Base-by-base conservation (phyloP, 2,113 vertebrate species). In the Desmodus rotundus region DNA sequence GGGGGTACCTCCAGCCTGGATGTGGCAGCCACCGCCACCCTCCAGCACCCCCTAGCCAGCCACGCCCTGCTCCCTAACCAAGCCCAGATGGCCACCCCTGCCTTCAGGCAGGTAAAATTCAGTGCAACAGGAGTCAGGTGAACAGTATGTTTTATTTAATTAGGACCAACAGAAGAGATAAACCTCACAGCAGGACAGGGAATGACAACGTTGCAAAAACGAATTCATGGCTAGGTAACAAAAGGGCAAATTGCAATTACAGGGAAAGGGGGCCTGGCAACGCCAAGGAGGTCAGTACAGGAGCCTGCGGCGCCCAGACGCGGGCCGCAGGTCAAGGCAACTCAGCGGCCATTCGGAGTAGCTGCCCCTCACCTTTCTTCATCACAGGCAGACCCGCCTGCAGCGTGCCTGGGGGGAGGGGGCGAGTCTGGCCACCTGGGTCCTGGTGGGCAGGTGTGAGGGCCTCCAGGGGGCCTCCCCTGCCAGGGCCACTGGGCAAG, bases 141-240 rank as follows among this genome's bases (percentile, higher is more conserved):
- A 98, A 95, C 98, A 97, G 97, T 98, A 97, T 97, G 97, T 98
- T 98, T 98, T 98, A 98, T 98, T 98, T 98, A 98, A 98, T 98
- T 98, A 98, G 97, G 98, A 98, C 97, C 97, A 98, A 97, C 98
- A 97, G 96, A 98, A 98, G 98, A 98, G 98, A 98, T 98, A 98
- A 98, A 98, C 98, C 98, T 98, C 98, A 98, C 98, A 98, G 98
- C 98, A 96, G 98, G 98, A 93, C 2, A 0, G 96, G 93, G 96
- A 98, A 98, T 97, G 98, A 98, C 98, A 98, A 97, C 89, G 68
- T 95, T 97, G 97, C 97, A 98, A 98, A 98, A 98, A 98, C 98
- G 98, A 98, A 98, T 98, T 97, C 98, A 96, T 97, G 97, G 96
- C 97, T 97, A 98, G 97, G 98, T 98, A 98, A 97, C 87, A 90